Evolutionary conservation across 1,140 invertebrate species (phyloP), one percentile per base, ranked within the genome.

Genomic region (Drosophila equinoxialis): DNA sequence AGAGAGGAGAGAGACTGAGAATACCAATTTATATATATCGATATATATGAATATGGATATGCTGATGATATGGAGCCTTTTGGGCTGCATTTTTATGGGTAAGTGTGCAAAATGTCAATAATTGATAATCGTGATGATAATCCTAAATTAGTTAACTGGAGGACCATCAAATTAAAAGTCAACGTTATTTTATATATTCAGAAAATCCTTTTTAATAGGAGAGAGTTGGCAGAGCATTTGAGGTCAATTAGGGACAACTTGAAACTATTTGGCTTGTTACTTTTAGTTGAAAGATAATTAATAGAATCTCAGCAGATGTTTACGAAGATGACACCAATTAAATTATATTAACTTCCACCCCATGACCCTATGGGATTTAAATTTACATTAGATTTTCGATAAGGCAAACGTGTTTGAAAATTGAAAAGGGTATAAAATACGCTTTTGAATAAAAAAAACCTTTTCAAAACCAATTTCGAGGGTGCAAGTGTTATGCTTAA

Each of bases 21-120:
- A 68, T 78, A 78, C 35, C 35, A 11, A 37, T 37, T 10, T 51
- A 51, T 51, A 51, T 51, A 20, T 3, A 48, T 14, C 42, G n/a
- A n/a, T 35, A 20, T 35, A 51, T 39, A 75, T 75, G 75, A 66
- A 78, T 76, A 82, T 74, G 81, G 61, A 68, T 48, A 66, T 74
- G 60, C 39, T 37, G 14, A 58, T 75, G n/a, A 65, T 65, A 63
- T 39, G 68, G 68, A 62, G 66, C 45, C 26, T 61, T 6, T 67
- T 79, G 54, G 55, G 54, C 37, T 23, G 67, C 5, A 45, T 63
- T 60, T 35, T 67, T 35, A 55, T 60, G 65, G 83, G 83, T 87
- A 89, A 87, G 83, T 77, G 26, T 37, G 30, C 55, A 20, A 48
- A 48, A 26, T 61, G 20, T n/a, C 51, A 26, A 23, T 23, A 61